Conservation (phyloP, 2,113 vertebrate genomes). For the Dunckerocampus dactyliophorus region DNA sequence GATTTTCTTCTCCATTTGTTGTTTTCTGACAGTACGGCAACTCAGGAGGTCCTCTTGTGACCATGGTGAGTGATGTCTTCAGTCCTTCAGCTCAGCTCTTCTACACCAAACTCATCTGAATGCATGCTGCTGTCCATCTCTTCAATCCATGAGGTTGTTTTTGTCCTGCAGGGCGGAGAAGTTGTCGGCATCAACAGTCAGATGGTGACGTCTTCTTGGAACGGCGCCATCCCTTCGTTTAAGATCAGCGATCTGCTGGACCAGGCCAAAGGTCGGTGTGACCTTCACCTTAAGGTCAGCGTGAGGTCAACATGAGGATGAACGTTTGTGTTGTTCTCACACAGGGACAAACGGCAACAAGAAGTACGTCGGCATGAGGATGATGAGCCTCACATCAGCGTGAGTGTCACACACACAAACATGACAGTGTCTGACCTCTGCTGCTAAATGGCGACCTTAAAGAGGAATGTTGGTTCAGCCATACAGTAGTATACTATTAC, state of each 20-base stretch:
- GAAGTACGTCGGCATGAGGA: constrained; percentile 93
- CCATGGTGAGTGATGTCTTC: constrained; percentile 81
- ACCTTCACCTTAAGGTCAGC: constrained; percentile 70
- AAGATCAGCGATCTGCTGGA: constrained; percentile 95
- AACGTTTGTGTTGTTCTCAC: background rate
- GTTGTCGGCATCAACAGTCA: constrained; percentile 95
- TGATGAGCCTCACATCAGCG: constrained; percentile 88
- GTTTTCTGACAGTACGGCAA: constrained; percentile 88
- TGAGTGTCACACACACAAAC: constrained; percentile 62
- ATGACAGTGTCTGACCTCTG: background rate
- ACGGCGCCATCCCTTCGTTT: constrained; percentile 85
- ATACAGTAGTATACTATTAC: no score
- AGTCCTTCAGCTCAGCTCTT: background rate
- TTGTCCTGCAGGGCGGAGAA: no score
- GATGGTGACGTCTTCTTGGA: constrained; percentile 95
- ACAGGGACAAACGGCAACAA: constrained; percentile 80
- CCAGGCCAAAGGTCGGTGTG: constrained; percentile 82
- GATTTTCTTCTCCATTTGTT: no score
- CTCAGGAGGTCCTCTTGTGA: constrained; percentile 95
- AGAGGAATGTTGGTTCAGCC: no score
- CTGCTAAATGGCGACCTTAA: background rate
- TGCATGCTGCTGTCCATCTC: no score
- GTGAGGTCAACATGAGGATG: background rate
- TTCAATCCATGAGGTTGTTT: no score
- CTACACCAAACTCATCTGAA: background rate